Conservation (phyloP, 2,113 vertebrate genomes). For the Podocnemis expansa region DNA sequence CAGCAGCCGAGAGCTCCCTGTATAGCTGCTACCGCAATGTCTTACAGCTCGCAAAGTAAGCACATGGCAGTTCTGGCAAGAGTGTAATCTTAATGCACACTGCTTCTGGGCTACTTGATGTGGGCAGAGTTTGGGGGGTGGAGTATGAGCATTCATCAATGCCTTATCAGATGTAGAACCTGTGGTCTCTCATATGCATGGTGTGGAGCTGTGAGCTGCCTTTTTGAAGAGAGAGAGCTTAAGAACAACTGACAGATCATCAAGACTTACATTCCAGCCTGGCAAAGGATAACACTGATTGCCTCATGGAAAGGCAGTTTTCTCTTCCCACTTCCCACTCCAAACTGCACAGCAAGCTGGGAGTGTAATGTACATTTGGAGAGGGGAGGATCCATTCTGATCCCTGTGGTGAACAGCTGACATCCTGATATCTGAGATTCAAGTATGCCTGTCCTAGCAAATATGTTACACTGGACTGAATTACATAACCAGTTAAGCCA, state of each 20-base stretch:
- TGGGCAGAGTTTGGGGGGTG: background rate
- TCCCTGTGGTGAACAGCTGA: background rate
- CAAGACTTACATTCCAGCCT: background rate
- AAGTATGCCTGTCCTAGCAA: no score
- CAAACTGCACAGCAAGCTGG: background rate
- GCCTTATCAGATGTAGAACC: background rate
- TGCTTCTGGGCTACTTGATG: fast-evolving
- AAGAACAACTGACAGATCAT: background rate
- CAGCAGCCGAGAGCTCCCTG: conserved; percentile 94
- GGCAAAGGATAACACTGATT: background rate
- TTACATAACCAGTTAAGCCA: no score
- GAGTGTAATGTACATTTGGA: background rate
- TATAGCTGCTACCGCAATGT: conserved; percentile 96
- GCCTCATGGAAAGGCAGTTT: background rate
- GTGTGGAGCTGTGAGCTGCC: background rate
- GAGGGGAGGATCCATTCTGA: background rate
- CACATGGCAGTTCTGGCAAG: fast-evolving
- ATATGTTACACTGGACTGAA: background rate
- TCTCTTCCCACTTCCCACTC: background rate
- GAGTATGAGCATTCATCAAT: background rate
- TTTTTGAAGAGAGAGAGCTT: background rate
- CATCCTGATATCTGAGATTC: background rate
- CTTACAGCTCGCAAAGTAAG: conserved; percentile 91
- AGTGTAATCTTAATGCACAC: background rate
- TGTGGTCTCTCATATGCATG: background rate